Conservation (phyloP, 2,888 invertebrate species). For the Diarsia dahlii region DNA sequence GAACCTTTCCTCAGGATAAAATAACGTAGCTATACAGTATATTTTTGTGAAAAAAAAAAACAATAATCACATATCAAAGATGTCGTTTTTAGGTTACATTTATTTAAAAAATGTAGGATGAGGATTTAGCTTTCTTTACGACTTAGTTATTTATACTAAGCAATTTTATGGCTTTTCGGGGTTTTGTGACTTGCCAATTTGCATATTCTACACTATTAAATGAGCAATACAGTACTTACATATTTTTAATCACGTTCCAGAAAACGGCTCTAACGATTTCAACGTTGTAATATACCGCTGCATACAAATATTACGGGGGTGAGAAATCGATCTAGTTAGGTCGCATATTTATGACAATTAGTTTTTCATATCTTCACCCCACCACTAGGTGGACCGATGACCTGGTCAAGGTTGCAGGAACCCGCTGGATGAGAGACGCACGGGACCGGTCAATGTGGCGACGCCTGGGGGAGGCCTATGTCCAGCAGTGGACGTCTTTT, state of each 20-base stretch:
- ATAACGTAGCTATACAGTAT: neutral
- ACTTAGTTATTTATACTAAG: neutral
- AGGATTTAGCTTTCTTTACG: neutral
- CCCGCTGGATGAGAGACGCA: no score
- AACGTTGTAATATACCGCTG: neutral
- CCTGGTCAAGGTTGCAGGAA: no score
- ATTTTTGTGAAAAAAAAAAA: constrained; percentile 4
- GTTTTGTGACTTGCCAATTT: neutral
- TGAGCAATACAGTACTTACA: no score
- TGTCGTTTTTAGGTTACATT: neutral
- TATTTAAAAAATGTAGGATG: neutral
- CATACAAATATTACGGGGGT: neutral
- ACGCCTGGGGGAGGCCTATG: no score
- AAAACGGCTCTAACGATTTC: neutral
- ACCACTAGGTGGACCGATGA: no score
- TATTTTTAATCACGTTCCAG: neutral
- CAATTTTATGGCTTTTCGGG: neutral
- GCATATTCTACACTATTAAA: neutral
- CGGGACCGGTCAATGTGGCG: no score
- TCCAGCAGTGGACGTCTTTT: no score
- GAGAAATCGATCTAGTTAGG: no score
- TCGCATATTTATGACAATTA: no score
- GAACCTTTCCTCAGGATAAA: constrained; percentile 35
- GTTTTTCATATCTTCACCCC: no score
- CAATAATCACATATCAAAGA: neutral